phyloP scores from a whole-genome alignment of 2,113 vertebrate species.

The Heteronetta atricapilla region DNA sequence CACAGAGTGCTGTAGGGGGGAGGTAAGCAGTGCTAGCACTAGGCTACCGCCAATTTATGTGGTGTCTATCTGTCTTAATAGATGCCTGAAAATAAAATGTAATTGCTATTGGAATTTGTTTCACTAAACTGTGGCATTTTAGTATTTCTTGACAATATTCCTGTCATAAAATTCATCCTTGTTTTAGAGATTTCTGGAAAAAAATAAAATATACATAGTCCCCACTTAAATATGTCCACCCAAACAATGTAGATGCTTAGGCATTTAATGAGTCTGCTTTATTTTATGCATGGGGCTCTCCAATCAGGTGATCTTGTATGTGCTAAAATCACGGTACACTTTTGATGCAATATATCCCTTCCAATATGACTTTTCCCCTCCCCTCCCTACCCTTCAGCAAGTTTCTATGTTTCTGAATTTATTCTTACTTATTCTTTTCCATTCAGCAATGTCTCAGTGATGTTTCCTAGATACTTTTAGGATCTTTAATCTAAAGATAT shows the following conservation, averaged over 20 bases:
- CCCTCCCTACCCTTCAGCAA: too few relatives aligned
- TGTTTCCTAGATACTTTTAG: not conserved
- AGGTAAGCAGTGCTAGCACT: too few relatives aligned
- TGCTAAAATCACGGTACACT: not conserved
- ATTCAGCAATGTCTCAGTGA: not conserved
- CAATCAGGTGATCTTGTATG: not conserved
- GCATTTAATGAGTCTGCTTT: not conserved
- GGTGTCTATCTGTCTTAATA: not conserved
- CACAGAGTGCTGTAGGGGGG: too few relatives aligned
- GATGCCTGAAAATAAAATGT: not conserved
- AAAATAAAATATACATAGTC: not conserved
- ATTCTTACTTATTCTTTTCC: not conserved
- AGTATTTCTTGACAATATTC: not conserved
- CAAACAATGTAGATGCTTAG: accelerated
- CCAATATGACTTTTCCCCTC: not conserved
- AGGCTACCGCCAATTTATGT: too few relatives aligned
- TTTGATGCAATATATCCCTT: not conserved
- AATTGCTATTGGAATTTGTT: not conserved
- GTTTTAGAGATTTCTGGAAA: not conserved
- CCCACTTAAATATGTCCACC: not conserved
- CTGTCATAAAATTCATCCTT: not conserved
- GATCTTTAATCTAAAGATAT: not conserved
- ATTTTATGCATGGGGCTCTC: not conserved
- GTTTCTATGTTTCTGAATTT: not conserved
- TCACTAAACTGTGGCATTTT: not conserved